Conservation (phyloP, 2,888 invertebrate species). For the Habroteleia sp. region DNA sequence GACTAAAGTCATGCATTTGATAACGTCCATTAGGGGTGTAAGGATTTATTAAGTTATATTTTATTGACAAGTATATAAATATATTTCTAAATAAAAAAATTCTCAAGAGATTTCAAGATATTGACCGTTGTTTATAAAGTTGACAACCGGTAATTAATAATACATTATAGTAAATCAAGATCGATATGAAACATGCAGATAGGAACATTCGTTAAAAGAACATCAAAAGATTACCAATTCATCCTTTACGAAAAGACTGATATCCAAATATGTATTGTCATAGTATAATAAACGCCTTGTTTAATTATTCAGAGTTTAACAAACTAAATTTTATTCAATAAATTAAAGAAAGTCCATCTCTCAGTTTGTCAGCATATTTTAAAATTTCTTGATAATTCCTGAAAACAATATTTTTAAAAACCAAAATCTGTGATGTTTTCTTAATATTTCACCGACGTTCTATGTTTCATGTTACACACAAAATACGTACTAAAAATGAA, state of each 20-base stretch:
- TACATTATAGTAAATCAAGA: background rate
- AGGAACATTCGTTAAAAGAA: background rate
- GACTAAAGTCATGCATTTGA: slow-evolving; percentile 32
- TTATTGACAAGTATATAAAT: slow-evolving; percentile 36
- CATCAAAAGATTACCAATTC: slow-evolving; percentile 26
- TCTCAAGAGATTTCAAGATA: slow-evolving; percentile 57
- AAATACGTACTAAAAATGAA: slow-evolving; percentile 45
- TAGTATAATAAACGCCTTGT: slow-evolving; percentile 22
- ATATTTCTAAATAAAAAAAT: slow-evolving; percentile 50
- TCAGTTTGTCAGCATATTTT: slow-evolving; percentile 33
- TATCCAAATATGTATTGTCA: slow-evolving; percentile 26
- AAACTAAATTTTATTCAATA: background rate
- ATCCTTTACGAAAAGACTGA: slow-evolving; percentile 48
- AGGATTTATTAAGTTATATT: slow-evolving; percentile 34
- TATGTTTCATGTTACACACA: slow-evolving; percentile 54
- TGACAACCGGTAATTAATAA: slow-evolving; percentile 1
- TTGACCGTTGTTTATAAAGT: slow-evolving; percentile 1
- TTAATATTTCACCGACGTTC: slow-evolving; percentile 44
- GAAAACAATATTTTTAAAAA: slow-evolving; percentile 48
- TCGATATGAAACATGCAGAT: background rate
- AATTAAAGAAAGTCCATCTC: background rate
- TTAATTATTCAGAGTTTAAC: slow-evolving; percentile 1
- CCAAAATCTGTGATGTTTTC: slow-evolving; percentile 61
- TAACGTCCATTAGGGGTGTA: slow-evolving; percentile 59
- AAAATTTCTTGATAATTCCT: slow-evolving; percentile 51